Conservation (phyloP, 2,888 invertebrate species). For the Erebia palarica region DNA sequence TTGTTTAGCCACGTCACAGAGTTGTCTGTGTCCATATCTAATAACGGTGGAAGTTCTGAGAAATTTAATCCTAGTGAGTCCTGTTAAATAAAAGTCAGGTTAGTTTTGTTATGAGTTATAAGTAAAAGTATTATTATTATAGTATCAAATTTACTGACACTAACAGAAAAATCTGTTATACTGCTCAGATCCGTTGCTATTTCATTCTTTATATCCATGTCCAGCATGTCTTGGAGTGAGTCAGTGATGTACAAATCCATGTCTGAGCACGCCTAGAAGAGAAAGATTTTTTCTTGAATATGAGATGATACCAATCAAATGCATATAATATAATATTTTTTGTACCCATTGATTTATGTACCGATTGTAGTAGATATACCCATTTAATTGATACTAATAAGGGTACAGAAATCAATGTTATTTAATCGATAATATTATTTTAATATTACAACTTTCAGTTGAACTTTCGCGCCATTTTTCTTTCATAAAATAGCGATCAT, state of each 20-base stretch:
- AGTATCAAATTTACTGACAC: conserved; percentile 43
- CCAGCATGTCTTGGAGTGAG: conserved; percentile 94
- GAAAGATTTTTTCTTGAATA: conserved; percentile 32
- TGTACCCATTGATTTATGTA: too few relatives aligned
- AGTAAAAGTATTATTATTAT: not conserved
- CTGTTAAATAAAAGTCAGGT: conserved; percentile 48
- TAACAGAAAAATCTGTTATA: conserved; percentile 84
- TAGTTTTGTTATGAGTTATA: not conserved
- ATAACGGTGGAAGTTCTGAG: conserved; percentile 83
- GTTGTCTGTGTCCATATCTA: conserved; percentile 86
- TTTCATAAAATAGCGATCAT: conserved; percentile 43
- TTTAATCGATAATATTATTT: too few relatives aligned
- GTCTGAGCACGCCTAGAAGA: conserved; percentile 79
- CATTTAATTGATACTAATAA: too few relatives aligned
- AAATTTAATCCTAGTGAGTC: conserved; percentile 84
- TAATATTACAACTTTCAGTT: not conserved
- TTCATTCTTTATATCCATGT: conserved; percentile 93
- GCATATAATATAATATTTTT: too few relatives aligned
- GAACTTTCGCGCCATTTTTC: conserved; percentile 62
- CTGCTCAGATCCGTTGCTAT: conserved; percentile 91
- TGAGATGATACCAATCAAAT: not conserved
- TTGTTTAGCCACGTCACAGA: conserved; percentile 84
- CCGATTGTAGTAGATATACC: too few relatives aligned
- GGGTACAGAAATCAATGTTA: too few relatives aligned
- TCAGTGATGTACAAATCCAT: conserved; percentile 86